Base-by-base conservation (phyloP, 2,113 vertebrate genomes). In the Cyphomyrus discorhynchus region DNA sequence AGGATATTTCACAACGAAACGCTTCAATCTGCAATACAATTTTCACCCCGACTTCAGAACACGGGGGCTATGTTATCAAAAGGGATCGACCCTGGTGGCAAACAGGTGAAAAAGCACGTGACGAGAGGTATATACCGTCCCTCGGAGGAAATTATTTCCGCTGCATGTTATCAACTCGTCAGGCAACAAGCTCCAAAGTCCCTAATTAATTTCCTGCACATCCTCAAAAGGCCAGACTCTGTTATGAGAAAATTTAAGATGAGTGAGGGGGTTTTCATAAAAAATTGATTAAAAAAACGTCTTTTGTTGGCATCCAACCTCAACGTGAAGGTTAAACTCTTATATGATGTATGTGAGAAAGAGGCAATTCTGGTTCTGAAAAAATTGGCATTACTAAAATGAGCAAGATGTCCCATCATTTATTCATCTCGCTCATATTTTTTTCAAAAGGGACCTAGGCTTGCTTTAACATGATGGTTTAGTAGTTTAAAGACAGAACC, bases 391-490 rank as follows among this genome's bases (percentile, higher is more conserved):
- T 24, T 27, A 70, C 52, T 87, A 89, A 89, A 66, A n/a, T 45
- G 31, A 90, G 50, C 50, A 24, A 82, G 87, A 56, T 88, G 91
- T 82, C 87, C 56, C 27, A 90, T 92, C 50, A 86, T 85, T 90
- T 91, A 91, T 91, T 92, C 58, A 89, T 90, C 86, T 52, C 2
- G 35, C 88, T 90, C 88, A 90, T 90, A 88, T 88, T 90, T 90
- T 70, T 89, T 90, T 90, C 87, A 89, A 17, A 86, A 90, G 74
- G 35, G 31, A 88, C 56, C 19, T 9, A 88, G 49, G 86, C 74
- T 89, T 91, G 86, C 24, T 88, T 91, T 85, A 83, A 91, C 52
- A 80, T 85, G 24, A 88, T 17, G 62, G 4, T 50, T 50, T 82
- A 56, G 17, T 56, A 62, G 24, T 90, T 89, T 91, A 90, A 90